Percentiles rank a stretch among this genome's conserved stretches.
phyloP scores from a whole-genome alignment of 1,140 invertebrate species.

The Drosophila pruinosa region DNA sequence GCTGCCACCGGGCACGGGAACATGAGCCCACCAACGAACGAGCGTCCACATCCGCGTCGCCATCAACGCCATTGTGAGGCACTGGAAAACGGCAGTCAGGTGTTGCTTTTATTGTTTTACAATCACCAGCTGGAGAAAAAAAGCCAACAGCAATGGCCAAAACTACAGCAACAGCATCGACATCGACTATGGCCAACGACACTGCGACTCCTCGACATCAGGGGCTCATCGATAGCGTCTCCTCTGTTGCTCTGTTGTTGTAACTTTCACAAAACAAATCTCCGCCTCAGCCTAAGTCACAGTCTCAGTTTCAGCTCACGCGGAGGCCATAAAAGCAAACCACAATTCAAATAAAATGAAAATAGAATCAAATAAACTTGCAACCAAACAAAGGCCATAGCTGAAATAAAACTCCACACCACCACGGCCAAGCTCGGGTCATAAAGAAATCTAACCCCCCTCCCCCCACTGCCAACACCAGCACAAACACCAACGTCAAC shows the following conservation, averaged over 20 bases:
- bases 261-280: slow-evolving; percentile 63
- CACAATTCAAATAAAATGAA: slow-evolving; percentile 81
- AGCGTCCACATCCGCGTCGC: slow-evolving; percentile 40
- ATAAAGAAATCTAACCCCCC: slow-evolving; percentile 71
- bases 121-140: slow-evolving; percentile 55
- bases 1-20: slow-evolving; percentile 4
- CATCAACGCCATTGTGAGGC: slow-evolving; percentile 67
- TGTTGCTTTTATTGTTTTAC: slow-evolving; percentile 81
- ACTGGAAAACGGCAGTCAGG: slow-evolving; percentile 71
- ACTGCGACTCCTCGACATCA: slow-evolving; percentile 2
- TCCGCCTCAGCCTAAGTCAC: slow-evolving; percentile 31
- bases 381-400: slow-evolving; percentile 62
- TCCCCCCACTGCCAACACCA: neutral
- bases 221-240: slow-evolving; percentile 30
- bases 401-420: slow-evolving; percentile 44
- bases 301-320: slow-evolving; percentile 38
- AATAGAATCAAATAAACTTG: slow-evolving; percentile 79
- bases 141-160: slow-evolving; percentile 35
- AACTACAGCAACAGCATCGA: neutral
- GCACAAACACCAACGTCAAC: neutral
- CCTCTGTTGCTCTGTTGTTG: slow-evolving; percentile 9
- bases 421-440: slow-evolving; percentile 50
- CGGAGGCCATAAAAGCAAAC: slow-evolving; percentile 69
- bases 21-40: slow-evolving; percentile 32
- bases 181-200: no score